Base-by-base conservation (phyloP, 2,113 vertebrate genomes). In the Donacobius atricapilla region DNA sequence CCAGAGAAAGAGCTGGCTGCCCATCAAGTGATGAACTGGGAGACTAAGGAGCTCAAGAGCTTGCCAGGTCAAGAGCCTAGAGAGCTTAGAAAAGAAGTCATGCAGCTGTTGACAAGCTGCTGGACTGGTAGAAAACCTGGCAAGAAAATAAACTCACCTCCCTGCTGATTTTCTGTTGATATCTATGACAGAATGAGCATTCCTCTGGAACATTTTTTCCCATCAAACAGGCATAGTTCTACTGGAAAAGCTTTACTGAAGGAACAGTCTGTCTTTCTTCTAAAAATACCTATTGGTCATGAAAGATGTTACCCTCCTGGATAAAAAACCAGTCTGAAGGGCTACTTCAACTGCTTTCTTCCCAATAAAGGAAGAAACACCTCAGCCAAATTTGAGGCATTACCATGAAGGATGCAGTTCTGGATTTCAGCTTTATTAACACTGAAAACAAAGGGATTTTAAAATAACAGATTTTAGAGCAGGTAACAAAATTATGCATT, bases 181-280 rank as follows among this genome's bases (percentile, higher is more conserved):
- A 93, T 78, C 56, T 93, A 68, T 66, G 92, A 83, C 90, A 96
- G 79, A 92, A 93, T 3, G 10, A 91, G 78, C 60, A 83, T 91
- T 95, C 75, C 58, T 73, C 85, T 85, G 93, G 92, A 96, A 95
- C 31, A n/a, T 10, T 91, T 95, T 83, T 85, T 95, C 95, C 85
- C 94, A 90, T 78, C 87, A 90, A 92, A 94, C 47, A 94, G 63
- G 37, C 70, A 91, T 87, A 54, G 0, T 42, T 56, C 79, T 83
- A 45, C 4, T 54, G 93, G 87, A 96, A 95, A 94, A 80, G 39
- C 44, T 86, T 66, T 90, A 60, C 12, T 88, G 71, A 93, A 94
- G 76, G 92, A 96, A 94, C 94, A 94, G 88, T 94, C 83, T 92
- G 93, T 93, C 82, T 95, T 83, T 90, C 78, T 83, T 94, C 94